Evolutionary conservation across 2,888 invertebrate genomes (phyloP).

Genomic region (Ophion ventricosus): DNA sequence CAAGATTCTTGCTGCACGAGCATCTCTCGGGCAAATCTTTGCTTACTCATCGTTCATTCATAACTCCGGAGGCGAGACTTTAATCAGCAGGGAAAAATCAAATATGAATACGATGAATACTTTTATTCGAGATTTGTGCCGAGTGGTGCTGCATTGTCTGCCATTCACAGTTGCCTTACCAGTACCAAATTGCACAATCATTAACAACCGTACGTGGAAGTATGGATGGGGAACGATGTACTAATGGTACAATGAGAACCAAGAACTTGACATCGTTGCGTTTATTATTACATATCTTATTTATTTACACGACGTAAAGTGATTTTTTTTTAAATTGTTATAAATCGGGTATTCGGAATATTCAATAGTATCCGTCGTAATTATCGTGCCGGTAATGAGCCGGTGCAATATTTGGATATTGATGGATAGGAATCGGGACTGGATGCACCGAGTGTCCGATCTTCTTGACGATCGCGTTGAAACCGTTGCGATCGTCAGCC

Average conservation of each 20-base stretch:
- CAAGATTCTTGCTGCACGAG: constrained; percentile 20
- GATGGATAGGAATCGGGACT: constrained; percentile 52
- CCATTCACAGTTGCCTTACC: neutral
- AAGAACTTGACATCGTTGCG: constrained; percentile 25
- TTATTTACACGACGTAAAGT: neutral
- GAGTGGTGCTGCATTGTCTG: constrained; percentile 42
- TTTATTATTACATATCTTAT: constrained; percentile 37
- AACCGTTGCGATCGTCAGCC: constrained; percentile 78
- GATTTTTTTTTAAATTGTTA: neutral
- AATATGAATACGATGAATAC: constrained; percentile 44
- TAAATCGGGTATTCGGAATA: neutral
- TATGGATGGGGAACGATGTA: constrained; percentile 14
- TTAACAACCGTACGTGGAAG: constrained; percentile 30
- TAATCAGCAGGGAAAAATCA: constrained; percentile 47
- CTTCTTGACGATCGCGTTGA: constrained; percentile 79
- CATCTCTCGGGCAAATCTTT: constrained; percentile 18
- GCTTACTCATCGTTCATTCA: constrained; percentile 62
- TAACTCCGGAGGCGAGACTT: constrained; percentile 42
- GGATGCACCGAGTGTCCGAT: constrained; percentile 77
- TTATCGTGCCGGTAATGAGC: constrained; percentile 45
- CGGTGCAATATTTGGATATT: constrained; percentile 39
- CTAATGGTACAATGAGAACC: neutral
- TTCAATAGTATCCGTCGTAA: constrained; percentile 55
- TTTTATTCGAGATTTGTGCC: constrained; percentile 46
- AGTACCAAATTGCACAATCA: constrained; percentile 21